These are phyloP conservation scores for Rhinogobio ventralis DNA, from an alignment of 2,797 vertebrate species.

Conservation along the genomic window DNA sequence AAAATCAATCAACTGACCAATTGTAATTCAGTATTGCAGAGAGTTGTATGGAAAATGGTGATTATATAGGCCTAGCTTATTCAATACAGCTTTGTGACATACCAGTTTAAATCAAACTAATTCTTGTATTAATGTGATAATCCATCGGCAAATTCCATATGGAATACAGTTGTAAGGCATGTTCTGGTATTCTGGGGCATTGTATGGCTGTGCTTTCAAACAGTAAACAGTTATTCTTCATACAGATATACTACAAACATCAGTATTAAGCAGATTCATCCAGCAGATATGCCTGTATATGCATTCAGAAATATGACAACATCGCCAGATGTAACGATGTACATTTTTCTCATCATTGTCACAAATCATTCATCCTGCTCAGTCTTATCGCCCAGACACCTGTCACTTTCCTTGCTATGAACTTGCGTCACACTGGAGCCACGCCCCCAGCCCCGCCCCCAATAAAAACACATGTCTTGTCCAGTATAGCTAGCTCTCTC, in stretches of 20 bases:
- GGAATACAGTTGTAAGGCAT: neutral
- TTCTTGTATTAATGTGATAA: neutral
- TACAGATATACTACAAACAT: neutral
- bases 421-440: neutral
- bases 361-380: neutral
- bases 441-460: neutral
- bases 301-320: neutral
- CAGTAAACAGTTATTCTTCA: neutral
- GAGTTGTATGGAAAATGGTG: neutral
- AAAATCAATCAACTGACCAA: neutral
- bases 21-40: neutral
- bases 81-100: neutral
- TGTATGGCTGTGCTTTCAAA: neutral
- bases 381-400: conserved; percentile 16
- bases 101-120: neutral
- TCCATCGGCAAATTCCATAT: neutral
- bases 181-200: neutral
- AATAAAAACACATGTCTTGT: neutral
- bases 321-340: neutral
- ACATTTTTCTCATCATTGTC: neutral
- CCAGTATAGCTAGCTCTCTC: neutral
- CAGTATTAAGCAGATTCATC: neutral
- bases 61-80: neutral
- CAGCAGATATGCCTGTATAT: neutral
- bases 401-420: neutral